Base-by-base conservation (phyloP, 2,888 invertebrate genomes). In the Neoitamus cyanurus region DNA sequence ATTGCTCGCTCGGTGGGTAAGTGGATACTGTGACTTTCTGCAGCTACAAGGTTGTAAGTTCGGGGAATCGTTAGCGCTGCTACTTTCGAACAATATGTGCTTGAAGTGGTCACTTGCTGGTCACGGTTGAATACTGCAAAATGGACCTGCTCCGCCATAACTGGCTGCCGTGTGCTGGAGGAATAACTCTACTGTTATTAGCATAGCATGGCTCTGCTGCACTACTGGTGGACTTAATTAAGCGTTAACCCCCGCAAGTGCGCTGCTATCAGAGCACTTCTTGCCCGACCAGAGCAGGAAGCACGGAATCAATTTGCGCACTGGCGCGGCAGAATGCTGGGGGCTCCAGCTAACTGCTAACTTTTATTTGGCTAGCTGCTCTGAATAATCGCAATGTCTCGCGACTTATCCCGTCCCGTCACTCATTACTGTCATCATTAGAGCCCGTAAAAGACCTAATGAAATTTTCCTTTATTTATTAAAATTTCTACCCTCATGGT, bases 351-450 rank as follows among this genome's bases (percentile, higher is more conserved):
- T 4, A 36, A 20, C 20, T 36, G 20, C 46, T n/a, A 15, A 46
- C 4, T 46, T 46, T 46, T 15, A 46, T 46, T 46, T 15, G 15
- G 13, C 20, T 15, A 28, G 31, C n/a, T 28, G 70, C 70, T 70
- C 70, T 31, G 70, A 15, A 70, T 42, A 42, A 42, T n/a, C n/a
- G n/a, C 42, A n/a, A 42, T n/a, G n/a, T n/a, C 31, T 34, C 9
- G 6, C 4, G 3, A 30, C 13, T 48, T 31, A 31, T 31, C 13
- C n/a, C 42, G 13, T 25, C 30, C n/a, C 9, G 20, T 48, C 58
- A 15, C 28, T 78, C 28, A 78, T 78, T 78, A 78, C 46, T 78
- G 78, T 58, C 78, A 30, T 78, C 78, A 78, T 78, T 78, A 78
- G 31, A 30, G 20, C 9, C 48, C 48, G 7, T 42, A 48, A 30